phyloP scores from a whole-genome alignment of 64 coral and sea anemone genomes.

The Exaiptasia diaphana region DNA sequence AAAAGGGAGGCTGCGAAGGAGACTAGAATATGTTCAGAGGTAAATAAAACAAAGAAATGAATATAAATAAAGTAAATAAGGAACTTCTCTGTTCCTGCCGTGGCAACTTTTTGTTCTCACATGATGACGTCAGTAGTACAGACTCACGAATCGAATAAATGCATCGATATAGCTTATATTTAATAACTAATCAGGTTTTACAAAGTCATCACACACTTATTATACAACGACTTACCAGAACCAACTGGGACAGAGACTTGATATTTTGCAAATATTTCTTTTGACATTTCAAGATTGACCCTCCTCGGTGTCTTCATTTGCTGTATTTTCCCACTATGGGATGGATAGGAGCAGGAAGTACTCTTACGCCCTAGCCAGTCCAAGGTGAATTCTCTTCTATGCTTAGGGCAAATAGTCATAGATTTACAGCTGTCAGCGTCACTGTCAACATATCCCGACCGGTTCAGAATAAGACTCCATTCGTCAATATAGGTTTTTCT shows the following conservation, averaged over 20 bases:
- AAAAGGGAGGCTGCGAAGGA: too few species aligned
- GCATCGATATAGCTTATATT: too few species aligned
- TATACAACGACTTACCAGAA: neutral
- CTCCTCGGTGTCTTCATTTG: neutral
- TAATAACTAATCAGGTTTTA: too few species aligned
- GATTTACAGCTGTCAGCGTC: neutral
- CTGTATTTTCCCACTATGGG: constrained; percentile 4
- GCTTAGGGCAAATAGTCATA: constrained; percentile 6
- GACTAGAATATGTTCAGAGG: too few species aligned
- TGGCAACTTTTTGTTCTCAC: too few species aligned
- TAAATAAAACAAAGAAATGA: too few species aligned
- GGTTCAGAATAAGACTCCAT: constrained; percentile 10
- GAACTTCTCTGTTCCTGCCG: too few species aligned
- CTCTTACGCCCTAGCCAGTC: constrained; percentile 39
- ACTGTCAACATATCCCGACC: neutral
- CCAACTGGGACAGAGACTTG: neutral
- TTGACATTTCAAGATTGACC: neutral
- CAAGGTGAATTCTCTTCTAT: constrained; percentile 11
- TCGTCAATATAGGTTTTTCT: too few species aligned
- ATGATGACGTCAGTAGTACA: too few species aligned
- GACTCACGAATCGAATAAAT: too few species aligned
- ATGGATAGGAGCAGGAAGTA: constrained; percentile 26
- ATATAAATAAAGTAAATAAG: too few species aligned
- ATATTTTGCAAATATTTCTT: neutral
- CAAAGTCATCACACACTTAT: neutral